Base-by-base conservation (phyloP, 2,797 vertebrate species). In the Gallinago solitaria region DNA sequence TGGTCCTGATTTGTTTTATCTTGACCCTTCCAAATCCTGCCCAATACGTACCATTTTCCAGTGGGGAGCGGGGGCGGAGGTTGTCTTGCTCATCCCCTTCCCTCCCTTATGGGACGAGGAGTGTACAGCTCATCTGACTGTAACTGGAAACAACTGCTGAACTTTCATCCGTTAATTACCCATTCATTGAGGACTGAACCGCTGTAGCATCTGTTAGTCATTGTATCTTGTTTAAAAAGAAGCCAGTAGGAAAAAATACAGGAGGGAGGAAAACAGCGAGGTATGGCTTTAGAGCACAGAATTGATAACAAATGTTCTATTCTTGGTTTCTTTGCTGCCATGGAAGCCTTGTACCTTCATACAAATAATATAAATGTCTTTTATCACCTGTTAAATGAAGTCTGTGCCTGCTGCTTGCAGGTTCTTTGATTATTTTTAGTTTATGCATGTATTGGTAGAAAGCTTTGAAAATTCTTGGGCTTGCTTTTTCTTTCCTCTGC, bases 401-500 rank as follows among this genome's bases (percentile, higher is more conserved):
- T 75, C 69, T 89, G 23, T 79, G 80, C 95, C 83, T 88, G 91
- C 76, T 73, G 59, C 80, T 60, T 78, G 73, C 83, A 80, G 87
- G 85, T 95, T 73, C 87, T 91, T 94, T 96, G 92, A 93, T 90
- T 96, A 76, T 82, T 88, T 94, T 94, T 77, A 92, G 86, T 80
- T 92, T 77, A 79, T 77, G 81, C 57, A 23, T 45, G 8, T 79
- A 93, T 84, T 32, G 17, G 24, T 67, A 63, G 80, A 84, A 84
- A 69, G 76, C 92, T 96, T 89, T 94, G 84, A 92, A 91, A 94
- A 41, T 67, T 83, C 64, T 77, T 84, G 32, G 16, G 1, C 85
- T 83, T 89, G 32, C 30, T 83, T 78, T 79, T 89, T 74, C 53
- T 67, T 85, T 73, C 20, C 35, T 67, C 39, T 50, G 41, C 73